phyloP scores from a whole-genome alignment of 2,797 vertebrate genomes.

The Mus caroli region DNA sequence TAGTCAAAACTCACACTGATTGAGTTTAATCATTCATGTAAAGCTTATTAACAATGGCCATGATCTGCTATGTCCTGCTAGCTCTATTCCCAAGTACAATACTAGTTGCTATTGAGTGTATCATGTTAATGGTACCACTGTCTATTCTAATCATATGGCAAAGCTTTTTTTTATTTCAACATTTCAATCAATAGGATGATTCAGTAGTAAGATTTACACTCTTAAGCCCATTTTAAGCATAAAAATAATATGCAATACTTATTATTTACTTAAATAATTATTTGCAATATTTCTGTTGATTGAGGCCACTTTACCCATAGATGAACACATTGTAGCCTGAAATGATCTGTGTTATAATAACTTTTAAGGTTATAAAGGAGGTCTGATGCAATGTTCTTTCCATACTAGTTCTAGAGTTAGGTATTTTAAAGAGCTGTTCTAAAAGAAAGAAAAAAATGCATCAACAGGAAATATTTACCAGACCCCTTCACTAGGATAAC shows the following conservation, averaged over 20 bases:
- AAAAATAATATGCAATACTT: not conserved
- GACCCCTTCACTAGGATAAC: not conserved
- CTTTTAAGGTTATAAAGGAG: conserved; percentile 61
- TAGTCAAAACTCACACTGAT: conserved; percentile 60
- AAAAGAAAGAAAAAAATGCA: conserved; percentile 58
- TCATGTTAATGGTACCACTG: conserved; percentile 76
- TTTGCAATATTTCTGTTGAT: conserved; percentile 70
- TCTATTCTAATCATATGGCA: conserved; percentile 62
- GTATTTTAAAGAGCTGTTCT: conserved; percentile 14
- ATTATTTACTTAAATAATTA: conserved; percentile 66
- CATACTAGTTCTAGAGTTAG: conserved; percentile 30
- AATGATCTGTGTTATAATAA: conserved; percentile 48
- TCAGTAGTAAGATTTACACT: conserved; percentile 72
- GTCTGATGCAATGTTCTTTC: conserved; percentile 67
- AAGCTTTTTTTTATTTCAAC: conserved; percentile 74
- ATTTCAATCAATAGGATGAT: conserved; percentile 63
- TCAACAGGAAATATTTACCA: conserved; percentile 37
- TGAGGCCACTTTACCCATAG: conserved; percentile 69
- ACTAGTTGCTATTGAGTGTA: conserved; percentile 69
- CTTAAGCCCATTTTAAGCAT: conserved; percentile 63
- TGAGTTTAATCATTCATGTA: conserved; percentile 47
- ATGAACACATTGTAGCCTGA: conserved; percentile 65
- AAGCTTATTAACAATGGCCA: not conserved
- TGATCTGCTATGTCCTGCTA: conserved; percentile 61
- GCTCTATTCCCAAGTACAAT: not conserved